Percentiles rank a stretch among this genome's conserved stretches.
Conservation (phyloP, 2,797 vertebrate genomes). For the Typhlichthys subterraneus region DNA sequence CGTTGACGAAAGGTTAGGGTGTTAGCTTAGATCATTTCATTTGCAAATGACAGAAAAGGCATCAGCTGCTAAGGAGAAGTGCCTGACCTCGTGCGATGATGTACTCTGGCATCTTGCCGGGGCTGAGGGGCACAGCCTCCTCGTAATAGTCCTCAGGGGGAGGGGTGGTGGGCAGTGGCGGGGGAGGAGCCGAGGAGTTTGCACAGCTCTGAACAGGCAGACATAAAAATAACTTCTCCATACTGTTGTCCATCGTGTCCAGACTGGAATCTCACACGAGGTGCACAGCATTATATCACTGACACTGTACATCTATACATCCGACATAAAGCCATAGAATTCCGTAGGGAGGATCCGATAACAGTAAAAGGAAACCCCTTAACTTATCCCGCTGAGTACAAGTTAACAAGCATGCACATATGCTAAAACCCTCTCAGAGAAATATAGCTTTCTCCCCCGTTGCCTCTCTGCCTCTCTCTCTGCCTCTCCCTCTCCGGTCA, state of each 20-base stretch:
- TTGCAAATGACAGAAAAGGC: conserved; percentile 4
- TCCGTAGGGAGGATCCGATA: conserved; percentile 13
- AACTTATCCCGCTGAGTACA: conserved; percentile 26
- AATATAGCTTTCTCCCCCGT: conserved; percentile 23
- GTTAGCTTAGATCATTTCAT: no score
- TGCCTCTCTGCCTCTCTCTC: conserved; percentile 32
- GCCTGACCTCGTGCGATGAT: conserved; percentile 83
- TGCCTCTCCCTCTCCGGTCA: neutral
- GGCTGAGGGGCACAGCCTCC: conserved; percentile 92
- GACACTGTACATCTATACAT: conserved; percentile 47
- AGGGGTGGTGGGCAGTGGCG: conserved; percentile 90
- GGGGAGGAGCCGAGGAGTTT: conserved; percentile 68
- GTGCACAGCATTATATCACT: neutral
- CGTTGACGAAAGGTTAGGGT: no score
- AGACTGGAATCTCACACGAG: conserved; percentile 28
- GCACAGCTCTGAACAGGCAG: conserved; percentile 37
- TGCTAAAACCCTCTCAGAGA: conserved; percentile 44
- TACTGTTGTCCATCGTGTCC: neutral
- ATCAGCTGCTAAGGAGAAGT: conserved; percentile 14
- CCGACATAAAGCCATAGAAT: conserved; percentile 35
- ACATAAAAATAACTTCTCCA: conserved; percentile 27
- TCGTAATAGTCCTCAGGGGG: conserved; percentile 97
- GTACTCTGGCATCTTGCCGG: conserved; percentile 89
- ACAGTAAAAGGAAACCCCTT: conserved; percentile 3
- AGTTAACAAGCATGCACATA: conserved; percentile 32